phyloP scores from a whole-genome alignment of 2,113 vertebrate species.

The Cynocephalus volans region DNA sequence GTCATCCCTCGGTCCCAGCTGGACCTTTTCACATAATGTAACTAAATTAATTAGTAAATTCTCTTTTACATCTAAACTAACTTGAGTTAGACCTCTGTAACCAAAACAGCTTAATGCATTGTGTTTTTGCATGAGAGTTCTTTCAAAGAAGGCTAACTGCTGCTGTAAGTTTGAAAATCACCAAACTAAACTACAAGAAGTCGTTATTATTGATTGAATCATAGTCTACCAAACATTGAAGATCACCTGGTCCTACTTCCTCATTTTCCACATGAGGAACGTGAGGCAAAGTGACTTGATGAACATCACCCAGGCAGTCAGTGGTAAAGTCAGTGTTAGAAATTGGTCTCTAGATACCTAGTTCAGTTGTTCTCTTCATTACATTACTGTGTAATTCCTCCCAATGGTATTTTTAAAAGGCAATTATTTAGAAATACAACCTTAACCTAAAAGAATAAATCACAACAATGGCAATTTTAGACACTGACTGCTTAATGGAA shows the following conservation, averaged over 20 bases:
- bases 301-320: conserved; percentile 21
- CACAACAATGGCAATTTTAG: conserved; percentile 12
- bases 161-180: conserved; percentile 54
- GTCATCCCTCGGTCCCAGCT: neutral
- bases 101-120: neutral
- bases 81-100: neutral
- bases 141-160: conserved; percentile 48
- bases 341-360: conserved; percentile 59
- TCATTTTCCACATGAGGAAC: conserved; percentile 56
- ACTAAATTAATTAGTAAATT: conserved; percentile 32
- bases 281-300: conserved; percentile 51
- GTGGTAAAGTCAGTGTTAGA: neutral
- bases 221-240: neutral
- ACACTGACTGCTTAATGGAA: conserved; percentile 11
- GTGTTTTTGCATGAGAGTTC: conserved; percentile 41
- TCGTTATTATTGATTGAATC: neutral
- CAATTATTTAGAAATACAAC: conserved; percentile 61
- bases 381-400: conserved; percentile 18
- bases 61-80: neutral
- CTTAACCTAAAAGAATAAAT: conserved; percentile 65
- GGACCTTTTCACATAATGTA: neutral
- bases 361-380: conserved; percentile 54
- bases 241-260: conserved; percentile 16
- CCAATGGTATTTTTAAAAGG: conserved; percentile 49
- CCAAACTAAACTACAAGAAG: conserved; percentile 4